Evolutionary conservation across 2,797 vertebrate genomes (phyloP).

Genomic region (Ibycter americanus): DNA sequence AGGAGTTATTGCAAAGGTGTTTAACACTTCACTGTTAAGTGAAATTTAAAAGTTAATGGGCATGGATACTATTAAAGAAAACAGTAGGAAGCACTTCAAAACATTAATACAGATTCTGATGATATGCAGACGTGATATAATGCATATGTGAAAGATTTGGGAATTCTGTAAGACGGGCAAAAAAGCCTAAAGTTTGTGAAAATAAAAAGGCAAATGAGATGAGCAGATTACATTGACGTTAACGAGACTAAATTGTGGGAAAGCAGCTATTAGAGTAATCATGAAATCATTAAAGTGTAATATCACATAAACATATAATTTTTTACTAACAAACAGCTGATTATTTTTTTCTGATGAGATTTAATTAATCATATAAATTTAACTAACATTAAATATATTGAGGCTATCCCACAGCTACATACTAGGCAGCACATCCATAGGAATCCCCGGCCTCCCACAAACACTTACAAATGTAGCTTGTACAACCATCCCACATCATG

Average conservation of each 20-base stretch:
- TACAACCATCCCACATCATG: fast-evolving
- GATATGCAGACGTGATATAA: background rate
- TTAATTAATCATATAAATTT: background rate
- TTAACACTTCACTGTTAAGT: background rate
- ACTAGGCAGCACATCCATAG: background rate
- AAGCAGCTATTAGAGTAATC: background rate
- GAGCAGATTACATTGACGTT: background rate
- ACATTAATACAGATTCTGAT: background rate
- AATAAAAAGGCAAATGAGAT: background rate
- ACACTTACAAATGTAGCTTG: background rate
- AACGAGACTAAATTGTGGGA: background rate
- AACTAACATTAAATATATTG: background rate
- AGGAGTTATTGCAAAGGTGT: background rate
- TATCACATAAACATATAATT: background rate
- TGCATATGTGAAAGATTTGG: background rate
- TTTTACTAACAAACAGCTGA: background rate
- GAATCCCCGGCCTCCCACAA: background rate
- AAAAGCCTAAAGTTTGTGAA: background rate
- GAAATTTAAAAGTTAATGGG: background rate
- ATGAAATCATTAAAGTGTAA: background rate
- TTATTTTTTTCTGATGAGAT: background rate
- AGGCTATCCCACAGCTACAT: background rate
- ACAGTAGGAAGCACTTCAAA: background rate
- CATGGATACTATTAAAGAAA: background rate
- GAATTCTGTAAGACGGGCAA: background rate